Conservation (phyloP, 2,888 invertebrate genomes). For the Toxonevra muliebris region DNA sequence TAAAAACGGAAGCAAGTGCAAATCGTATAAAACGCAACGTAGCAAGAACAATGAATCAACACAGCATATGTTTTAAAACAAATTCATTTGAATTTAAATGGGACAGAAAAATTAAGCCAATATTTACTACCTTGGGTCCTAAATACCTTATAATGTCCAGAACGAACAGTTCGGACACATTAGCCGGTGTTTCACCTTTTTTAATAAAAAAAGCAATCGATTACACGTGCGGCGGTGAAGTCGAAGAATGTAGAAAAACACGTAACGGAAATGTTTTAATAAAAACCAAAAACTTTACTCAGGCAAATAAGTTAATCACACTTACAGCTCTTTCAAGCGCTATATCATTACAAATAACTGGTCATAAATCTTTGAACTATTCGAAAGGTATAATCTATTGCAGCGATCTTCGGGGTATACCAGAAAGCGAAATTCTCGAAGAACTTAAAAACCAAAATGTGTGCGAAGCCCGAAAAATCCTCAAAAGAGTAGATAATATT, state of each 20-base stretch:
- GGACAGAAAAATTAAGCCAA: too few species aligned
- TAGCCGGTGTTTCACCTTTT: constrained; percentile 30
- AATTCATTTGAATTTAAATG: too few species aligned
- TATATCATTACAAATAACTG: constrained; percentile 21
- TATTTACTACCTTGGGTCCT: too few species aligned
- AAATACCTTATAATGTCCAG: constrained; percentile 15
- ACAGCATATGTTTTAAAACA: too few species aligned
- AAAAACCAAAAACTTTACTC: constrained; percentile 21
- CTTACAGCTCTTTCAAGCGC: constrained; percentile 4
- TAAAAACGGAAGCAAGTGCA: too few species aligned
- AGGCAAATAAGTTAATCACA: constrained; percentile 21
- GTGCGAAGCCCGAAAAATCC: constrained; percentile 32
- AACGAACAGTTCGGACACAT: background rate
- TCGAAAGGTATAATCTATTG: constrained; percentile 30
- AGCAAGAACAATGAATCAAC: too few species aligned
- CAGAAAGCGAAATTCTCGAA: constrained; percentile 26
- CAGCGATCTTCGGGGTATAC: constrained; percentile 18
- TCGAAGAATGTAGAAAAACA: constrained; percentile 27
- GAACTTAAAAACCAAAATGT: constrained; percentile 28
- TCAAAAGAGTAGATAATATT: constrained; percentile 25
- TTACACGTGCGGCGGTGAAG: constrained; percentile 19
- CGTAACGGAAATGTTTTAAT: constrained; percentile 26
- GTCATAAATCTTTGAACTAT: constrained; percentile 23
- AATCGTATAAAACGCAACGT: too few species aligned
- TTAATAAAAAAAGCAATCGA: constrained; percentile 31